Evolutionary conservation across 1,140 invertebrate genomes (phyloP), one percentile per base, ranked within the genome.

Genomic region (Ostrea denselamellosa): DNA sequence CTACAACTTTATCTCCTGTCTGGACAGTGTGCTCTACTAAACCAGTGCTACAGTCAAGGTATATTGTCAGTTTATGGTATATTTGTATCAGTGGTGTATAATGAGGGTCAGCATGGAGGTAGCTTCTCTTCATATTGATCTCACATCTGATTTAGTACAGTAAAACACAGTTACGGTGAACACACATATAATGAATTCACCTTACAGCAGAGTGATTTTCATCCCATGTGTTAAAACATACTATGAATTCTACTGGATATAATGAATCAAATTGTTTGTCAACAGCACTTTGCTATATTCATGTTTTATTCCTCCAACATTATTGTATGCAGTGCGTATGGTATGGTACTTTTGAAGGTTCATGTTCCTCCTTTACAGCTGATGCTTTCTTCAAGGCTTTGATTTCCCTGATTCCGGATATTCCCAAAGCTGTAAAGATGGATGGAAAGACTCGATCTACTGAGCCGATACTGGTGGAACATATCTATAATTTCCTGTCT

Each of bases 361-460:
- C 22, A n/a, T 81, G 14, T 81, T 83, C 17, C 56, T 56, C 3
- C 85, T 91, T 95, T 95, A 86, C 93, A 98, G 98, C 97, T 86
- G 98, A 99, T 96, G 97, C 97, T 2, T 99, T 98, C 93, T 97
- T 99, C 86, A 98, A 98, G 95, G 97, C 97, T 65, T 97, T 97
- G 0, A 96, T 99, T 12, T 96, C 96, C 82, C 94, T 98, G 25
- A 96, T 99, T 71, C 96, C 96, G 8, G 97, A 98, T 90, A 95
- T 98, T 91, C 97, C 97, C 0, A 96, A 96, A 86, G 96, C 96
- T n/a, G 95, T 97, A 84, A 96, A 97, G 91, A 95, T 97, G 82
- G 97, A 98, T 91, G 97, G 97, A 5, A 97, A 97, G 92, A 95
- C 96, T 19, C 96, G 96, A 91, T 96, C 96, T 65, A 96, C 97